Conservation (phyloP, 2,113 vertebrate species). For the Motacilla tschutschensis region DNA sequence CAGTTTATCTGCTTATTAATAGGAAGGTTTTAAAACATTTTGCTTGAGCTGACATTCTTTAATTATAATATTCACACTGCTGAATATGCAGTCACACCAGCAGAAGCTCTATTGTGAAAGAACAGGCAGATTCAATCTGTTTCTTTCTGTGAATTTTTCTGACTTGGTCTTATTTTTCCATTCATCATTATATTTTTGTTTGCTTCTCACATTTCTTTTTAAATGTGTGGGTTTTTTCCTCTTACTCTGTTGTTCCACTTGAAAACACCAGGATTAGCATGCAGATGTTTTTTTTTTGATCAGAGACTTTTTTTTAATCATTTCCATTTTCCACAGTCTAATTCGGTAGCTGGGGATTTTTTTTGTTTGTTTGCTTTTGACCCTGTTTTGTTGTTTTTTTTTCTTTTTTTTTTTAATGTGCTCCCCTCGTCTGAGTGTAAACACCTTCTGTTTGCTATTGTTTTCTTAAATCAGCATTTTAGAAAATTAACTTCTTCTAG, state of each 20-base stretch:
- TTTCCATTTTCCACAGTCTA: slow-evolving; percentile 36
- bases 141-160: slow-evolving; percentile 54
- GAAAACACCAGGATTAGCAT: slow-evolving; percentile 63
- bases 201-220: slow-evolving; percentile 42
- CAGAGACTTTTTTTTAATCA: slow-evolving; percentile 9
- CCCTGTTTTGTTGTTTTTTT: not conserved
- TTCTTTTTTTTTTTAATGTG: not conserved
- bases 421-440: slow-evolving; percentile 15
- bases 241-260: slow-evolving; percentile 52
- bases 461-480: not conserved
- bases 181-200: slow-evolving; percentile 54
- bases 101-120: slow-evolving; percentile 38
- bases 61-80: slow-evolving; percentile 59
- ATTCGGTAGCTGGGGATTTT: slow-evolving; percentile 34
- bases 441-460: slow-evolving; percentile 23
- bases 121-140: slow-evolving; percentile 40
- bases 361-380: slow-evolving; percentile 21
- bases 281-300: slow-evolving; percentile 64
- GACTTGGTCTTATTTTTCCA: slow-evolving; percentile 30
- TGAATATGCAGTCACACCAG: slow-evolving; percentile 49
- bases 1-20: slow-evolving; percentile 55
- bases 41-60: slow-evolving; percentile 47
- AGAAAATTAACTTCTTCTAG: not conserved
- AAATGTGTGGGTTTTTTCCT: slow-evolving; percentile 10
- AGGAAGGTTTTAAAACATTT: slow-evolving; percentile 56